Evolutionary conservation across 1,140 invertebrate genomes (phyloP).

Genomic region (Piezodorus guildinii): DNA sequence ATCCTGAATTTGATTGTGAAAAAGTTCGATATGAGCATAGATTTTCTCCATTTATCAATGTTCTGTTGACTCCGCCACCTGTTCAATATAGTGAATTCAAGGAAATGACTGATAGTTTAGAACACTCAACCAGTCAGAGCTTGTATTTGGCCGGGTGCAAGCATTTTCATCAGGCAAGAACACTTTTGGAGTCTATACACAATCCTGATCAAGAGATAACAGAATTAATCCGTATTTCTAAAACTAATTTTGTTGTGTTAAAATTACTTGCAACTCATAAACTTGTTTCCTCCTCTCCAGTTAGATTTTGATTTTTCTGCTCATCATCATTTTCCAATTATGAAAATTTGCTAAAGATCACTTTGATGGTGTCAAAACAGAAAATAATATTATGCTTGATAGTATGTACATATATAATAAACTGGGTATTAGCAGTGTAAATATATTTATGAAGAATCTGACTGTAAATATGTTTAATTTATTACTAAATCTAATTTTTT

Average conservation of each 20-base stretch:
- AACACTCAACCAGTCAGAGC: constrained; percentile 34
- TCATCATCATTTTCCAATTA: constrained; percentile 82
- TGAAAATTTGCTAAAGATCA: constrained; percentile 43
- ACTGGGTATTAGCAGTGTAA: too few species aligned
- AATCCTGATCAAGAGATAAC: constrained; percentile 68
- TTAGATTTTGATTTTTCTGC: constrained; percentile 84
- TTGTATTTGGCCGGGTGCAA: constrained; percentile 74
- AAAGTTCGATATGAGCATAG: constrained; percentile 88
- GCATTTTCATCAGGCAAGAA: constrained; percentile 82
- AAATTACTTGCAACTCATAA: constrained; percentile 83
- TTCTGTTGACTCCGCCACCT: constrained; percentile 76
- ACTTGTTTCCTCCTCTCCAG: constrained; percentile 63
- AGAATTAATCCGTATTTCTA: constrained; percentile 73
- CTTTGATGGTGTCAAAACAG: too few species aligned
- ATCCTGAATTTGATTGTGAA: constrained; percentile 85
- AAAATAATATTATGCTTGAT: too few species aligned
- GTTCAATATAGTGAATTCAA: constrained; percentile 77
- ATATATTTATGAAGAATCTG: too few species aligned
- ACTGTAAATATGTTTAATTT: too few species aligned
- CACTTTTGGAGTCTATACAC: constrained; percentile 65
- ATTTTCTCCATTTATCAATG: constrained; percentile 70
- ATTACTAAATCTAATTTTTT: too few species aligned
- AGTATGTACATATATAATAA: too few species aligned
- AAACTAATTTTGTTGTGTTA: constrained; percentile 90
- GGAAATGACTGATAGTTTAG: constrained; percentile 47